Percentiles rank a stretch among this genome's conserved stretches.
Conservation (phyloP, 2,113 vertebrate genomes). For the Emberiza fucata region DNA sequence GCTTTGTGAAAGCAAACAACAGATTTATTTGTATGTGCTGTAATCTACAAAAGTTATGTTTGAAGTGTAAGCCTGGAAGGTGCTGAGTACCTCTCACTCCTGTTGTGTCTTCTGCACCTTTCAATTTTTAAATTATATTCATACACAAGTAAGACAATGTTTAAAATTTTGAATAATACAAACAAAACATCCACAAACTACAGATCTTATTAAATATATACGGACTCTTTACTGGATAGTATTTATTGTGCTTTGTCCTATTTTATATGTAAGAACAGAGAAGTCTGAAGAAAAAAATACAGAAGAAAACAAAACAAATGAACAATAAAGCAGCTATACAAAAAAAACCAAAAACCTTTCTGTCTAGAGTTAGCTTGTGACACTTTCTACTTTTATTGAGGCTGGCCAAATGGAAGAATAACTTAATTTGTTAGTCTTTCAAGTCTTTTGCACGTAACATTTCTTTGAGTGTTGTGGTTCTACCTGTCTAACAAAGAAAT, state of each 20-base stretch:
- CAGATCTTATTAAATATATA: accelerated
- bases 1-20: neutral
- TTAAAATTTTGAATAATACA: neutral
- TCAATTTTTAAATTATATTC: neutral
- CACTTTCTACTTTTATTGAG: neutral
- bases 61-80: neutral
- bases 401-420: neutral
- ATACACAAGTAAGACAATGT: neutral
- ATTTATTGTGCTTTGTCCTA: neutral
- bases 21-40: neutral
- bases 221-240: neutral
- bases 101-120: neutral
- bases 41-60: neutral
- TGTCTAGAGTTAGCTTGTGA: neutral
- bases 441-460: neutral
- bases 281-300: neutral
- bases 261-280: neutral
- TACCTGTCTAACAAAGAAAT: neutral
- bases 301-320: neutral
- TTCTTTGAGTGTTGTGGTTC: neutral
- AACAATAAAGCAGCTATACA: no score
- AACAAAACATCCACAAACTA: neutral
- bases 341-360: neutral
- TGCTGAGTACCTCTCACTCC: neutral
- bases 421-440: neutral